Conservation (phyloP, 2,113 vertebrate species). For the Sinocyclocheilus anophthalmus region DNA sequence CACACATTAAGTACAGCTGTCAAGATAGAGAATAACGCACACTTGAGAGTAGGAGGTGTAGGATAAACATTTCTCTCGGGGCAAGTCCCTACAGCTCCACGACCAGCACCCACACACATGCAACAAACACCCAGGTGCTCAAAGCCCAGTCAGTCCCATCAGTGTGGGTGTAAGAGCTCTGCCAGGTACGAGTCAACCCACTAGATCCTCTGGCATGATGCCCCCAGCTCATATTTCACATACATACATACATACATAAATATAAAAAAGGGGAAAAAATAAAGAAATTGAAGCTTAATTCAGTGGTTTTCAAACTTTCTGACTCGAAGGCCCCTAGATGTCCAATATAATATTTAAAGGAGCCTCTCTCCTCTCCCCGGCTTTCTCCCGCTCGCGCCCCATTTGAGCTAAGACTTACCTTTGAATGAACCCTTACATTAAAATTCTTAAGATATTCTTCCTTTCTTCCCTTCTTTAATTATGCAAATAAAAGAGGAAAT, state of each 20-base stretch:
- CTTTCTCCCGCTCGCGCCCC: too few species aligned
- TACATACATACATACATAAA: too few species aligned
- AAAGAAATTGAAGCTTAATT: background rate
- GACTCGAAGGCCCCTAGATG: background rate
- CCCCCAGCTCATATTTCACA: too few species aligned
- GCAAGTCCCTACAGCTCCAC: background rate
- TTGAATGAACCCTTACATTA: too few species aligned
- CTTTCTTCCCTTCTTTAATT: too few species aligned
- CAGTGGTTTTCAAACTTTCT: background rate
- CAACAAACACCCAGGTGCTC: conserved; percentile 10
- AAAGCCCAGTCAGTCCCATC: background rate
- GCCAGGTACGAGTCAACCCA: background rate
- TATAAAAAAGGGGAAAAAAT: background rate
- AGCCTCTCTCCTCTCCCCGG: background rate
- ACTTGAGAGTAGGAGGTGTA: conserved; percentile 10
- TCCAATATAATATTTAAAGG: background rate
- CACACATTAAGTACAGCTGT: conserved; percentile 39
- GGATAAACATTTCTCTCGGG: conserved; percentile 34
- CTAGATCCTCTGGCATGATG: background rate
- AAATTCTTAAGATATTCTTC: too few species aligned
- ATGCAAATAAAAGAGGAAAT: too few species aligned
- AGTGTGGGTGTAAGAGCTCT: background rate
- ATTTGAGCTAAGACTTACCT: background rate
- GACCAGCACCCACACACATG: background rate
- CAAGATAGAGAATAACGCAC: conserved; percentile 32